phyloP scores from a whole-genome alignment of 2,888 invertebrate genomes.

The Euplagia quadripunctaria region DNA sequence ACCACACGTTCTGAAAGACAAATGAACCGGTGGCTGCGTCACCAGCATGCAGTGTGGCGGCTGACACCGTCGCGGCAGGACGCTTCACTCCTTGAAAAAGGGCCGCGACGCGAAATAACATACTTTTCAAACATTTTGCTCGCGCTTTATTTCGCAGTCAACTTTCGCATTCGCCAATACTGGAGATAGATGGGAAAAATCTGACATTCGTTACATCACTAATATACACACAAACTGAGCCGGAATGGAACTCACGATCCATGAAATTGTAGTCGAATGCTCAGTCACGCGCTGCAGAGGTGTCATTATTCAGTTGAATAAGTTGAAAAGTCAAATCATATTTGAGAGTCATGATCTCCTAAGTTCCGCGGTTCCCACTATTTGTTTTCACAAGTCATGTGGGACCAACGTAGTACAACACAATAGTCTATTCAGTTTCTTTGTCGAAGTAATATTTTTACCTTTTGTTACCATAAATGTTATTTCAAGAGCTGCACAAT shows the following conservation, averaged over 20 bases:
- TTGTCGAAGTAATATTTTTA: not conserved
- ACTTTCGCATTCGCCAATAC: too few relatives aligned
- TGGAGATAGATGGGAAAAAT: too few relatives aligned
- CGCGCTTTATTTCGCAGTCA: too few relatives aligned
- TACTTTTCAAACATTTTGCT: too few relatives aligned
- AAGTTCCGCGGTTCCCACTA: not conserved
- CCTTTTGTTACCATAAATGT: not conserved
- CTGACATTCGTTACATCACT: too few relatives aligned
- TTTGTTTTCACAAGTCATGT: not conserved
- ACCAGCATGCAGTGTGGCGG: too few relatives aligned
- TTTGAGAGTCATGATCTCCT: not conserved
- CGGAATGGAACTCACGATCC: not conserved
- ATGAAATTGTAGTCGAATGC: not conserved
- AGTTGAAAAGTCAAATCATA: not conserved
- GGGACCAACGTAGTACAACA: not conserved
- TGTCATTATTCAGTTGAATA: too few relatives aligned
- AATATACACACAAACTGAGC: not conserved
- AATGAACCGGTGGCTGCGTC: too few relatives aligned
- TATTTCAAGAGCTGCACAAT: not conserved
- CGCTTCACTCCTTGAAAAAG: too few relatives aligned
- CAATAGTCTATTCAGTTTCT: constrained; percentile 3
- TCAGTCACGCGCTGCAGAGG: not conserved
- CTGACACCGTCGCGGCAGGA: too few relatives aligned
- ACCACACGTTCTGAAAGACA: too few relatives aligned
- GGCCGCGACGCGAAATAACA: too few relatives aligned